Evolutionary conservation across 1,140 invertebrate species (phyloP), one percentile per base, ranked within the genome.

Genomic region (Hesperophylax magnus): DNA sequence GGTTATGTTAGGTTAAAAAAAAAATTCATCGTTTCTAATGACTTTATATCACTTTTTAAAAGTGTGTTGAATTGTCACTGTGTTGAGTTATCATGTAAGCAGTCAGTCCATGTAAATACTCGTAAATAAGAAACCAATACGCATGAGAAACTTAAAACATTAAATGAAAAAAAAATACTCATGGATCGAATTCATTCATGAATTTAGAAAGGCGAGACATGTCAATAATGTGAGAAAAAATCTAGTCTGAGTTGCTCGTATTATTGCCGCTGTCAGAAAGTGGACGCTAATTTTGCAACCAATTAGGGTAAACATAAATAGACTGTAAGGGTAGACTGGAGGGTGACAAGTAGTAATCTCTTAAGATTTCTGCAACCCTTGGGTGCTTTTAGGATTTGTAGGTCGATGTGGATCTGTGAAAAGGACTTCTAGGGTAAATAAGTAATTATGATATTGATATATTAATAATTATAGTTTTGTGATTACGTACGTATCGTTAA

Each of bases 221-320:
- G 67, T 71, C 67, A 71, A 52, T 52, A 20, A 39, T 20, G 17
- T 39, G 15, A 11, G 63, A 22, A 39, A 67, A 67, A 67, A 67
- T 17, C 15, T 17, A n/a, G 3, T 27, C 39, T 18, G 67, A 71
- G 39, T 71, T 39, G 67, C n/a, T 39, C 67, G n/a, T 53, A 22
- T 71, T 52, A 52, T 53, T 71, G 67, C n/a, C 18, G n/a, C 34
- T 71, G 67, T 20, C 47, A 34, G 52, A 34, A 71, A 71, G 67
- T 71, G 67, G 39, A 71, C 24, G 39, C 67, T 76, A 79, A 82
- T 82, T 82, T 47, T 2, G 56, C 60, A 80, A 83, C 78, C 81
- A 80, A 83, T 83, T 83, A 83, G 81, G 76, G 15, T 47, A 14
- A n/a, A 63, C 27, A 83, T 83, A 80, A 78, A 83, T 83, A 1